A percentile compares a stretch with the other conserved stretches of the same genome.
These are phyloP conservation scores for Charanyca ferruginea DNA, from an alignment of 2,888 invertebrate genomes.

Conservation along the genomic window DNA sequence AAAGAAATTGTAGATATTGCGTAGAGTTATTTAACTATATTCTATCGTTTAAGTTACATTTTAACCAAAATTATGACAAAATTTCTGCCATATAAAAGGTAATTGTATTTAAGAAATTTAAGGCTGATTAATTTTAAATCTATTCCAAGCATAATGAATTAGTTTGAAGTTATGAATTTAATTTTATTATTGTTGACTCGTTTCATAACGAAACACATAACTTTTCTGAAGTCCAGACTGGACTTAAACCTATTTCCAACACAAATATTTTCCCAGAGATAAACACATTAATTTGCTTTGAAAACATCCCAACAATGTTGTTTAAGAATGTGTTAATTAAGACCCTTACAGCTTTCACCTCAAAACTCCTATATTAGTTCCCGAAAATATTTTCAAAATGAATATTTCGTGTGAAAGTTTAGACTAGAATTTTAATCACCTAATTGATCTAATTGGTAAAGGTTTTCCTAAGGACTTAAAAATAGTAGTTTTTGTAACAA, in stretches of 20 bases:
- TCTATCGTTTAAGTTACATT: too few relatives aligned
- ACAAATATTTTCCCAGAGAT: slow-evolving; percentile 14
- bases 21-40: too few relatives aligned
- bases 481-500: neutral
- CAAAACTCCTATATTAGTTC: slow-evolving; percentile 44
- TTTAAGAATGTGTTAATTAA: slow-evolving; percentile 58
- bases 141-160: too few relatives aligned
- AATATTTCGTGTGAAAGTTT: slow-evolving; percentile 29
- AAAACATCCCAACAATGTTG: slow-evolving; percentile 37
- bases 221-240: neutral
- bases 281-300: slow-evolving; percentile 36
- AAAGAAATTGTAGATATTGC: too few relatives aligned
- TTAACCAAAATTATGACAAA: too few relatives aligned
- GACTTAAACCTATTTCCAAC: neutral
- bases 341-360: slow-evolving; percentile 43
- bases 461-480: neutral
- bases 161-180: too few relatives aligned
- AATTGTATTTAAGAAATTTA: too few relatives aligned
- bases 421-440: slow-evolving; percentile 29
- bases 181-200: too few relatives aligned
- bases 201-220: too few relatives aligned
- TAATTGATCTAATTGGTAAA: slow-evolving; percentile 17
- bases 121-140: too few relatives aligned
- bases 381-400: slow-evolving; percentile 33
- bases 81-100: too few relatives aligned